phyloP scores from a whole-genome alignment of 2,797 vertebrate species.

The Sebastes minor region DNA sequence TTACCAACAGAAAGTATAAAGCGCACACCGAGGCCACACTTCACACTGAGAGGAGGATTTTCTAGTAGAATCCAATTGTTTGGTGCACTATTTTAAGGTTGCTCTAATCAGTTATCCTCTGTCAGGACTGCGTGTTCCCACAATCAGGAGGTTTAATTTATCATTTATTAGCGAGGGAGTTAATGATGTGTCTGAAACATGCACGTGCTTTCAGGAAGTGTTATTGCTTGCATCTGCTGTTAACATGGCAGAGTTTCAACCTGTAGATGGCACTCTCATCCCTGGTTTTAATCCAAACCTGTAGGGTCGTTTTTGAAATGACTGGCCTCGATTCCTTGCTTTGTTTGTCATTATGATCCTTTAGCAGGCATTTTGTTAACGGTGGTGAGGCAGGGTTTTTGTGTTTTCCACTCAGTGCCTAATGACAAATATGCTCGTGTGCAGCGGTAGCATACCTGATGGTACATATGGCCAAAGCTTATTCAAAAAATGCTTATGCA shows the following conservation, averaged over 20 bases:
- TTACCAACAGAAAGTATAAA: slow-evolving; percentile 51
- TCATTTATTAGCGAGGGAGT: slow-evolving; percentile 30
- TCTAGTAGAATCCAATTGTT: slow-evolving; percentile 29
- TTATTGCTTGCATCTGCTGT: slow-evolving; percentile 17
- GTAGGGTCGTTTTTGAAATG: slow-evolving; percentile 58
- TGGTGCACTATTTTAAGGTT: slow-evolving; percentile 24
- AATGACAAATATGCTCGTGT: slow-evolving; percentile 7
- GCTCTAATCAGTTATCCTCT: slow-evolving; percentile 34
- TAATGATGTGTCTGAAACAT: slow-evolving; percentile 25
- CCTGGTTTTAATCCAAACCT: slow-evolving; percentile 69
- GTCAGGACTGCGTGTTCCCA: slow-evolving; percentile 2
- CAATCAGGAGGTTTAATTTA: slow-evolving; percentile 11
- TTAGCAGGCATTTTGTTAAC: slow-evolving; percentile 32
- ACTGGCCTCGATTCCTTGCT: slow-evolving; percentile 54
- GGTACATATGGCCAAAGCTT: slow-evolving; percentile 55
- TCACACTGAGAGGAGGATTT: slow-evolving; percentile 43
- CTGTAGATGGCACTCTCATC: slow-evolving; percentile 80
- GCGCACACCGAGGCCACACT: slow-evolving; percentile 28
- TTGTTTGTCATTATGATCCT: slow-evolving; percentile 55
- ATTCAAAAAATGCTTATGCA: slow-evolving; percentile 63
- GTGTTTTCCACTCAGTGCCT: neutral
- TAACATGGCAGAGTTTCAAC: slow-evolving; percentile 43
- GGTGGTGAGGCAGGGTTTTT: neutral
- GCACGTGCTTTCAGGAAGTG: slow-evolving; percentile 8
- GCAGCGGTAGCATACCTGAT: slow-evolving; percentile 31